Evolutionary conservation across 1,140 invertebrate genomes (phyloP), one percentile per base, ranked within the genome.

Genomic region (Littorina saxatilis): DNA sequence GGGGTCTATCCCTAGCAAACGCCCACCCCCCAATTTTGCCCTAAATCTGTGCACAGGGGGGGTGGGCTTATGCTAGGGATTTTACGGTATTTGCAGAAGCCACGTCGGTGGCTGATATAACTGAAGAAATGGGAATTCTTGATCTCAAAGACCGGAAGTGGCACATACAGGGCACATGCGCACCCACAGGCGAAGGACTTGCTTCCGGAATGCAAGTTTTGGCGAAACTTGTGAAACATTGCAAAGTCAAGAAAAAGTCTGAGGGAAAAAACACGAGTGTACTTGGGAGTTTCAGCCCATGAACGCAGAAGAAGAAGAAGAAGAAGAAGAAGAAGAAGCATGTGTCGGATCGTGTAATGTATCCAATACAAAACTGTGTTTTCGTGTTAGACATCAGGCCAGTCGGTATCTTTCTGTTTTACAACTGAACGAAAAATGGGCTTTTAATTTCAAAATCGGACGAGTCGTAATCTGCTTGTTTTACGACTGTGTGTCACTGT

Each of bases 111-210:
- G 55, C 63, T 29, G 47, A 37, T 35, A 32, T 76, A 5, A 37
- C 37, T 2, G 70, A 89, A 2, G 50, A 52, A 35, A 68, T 91
- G 47, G 35, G 85, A 23, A 61, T 91, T 50, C 76, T 81, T 27
- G 85, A 88, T 61, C 43, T 90, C 0, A 43, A 66, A 2, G 79
- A 82, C 58, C 70, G 84, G 55, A 86, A 89, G 79, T 91, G 91
- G 91, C 80, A 87, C 68, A 66, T 92, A 0, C 89, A 91, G 50
- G 86, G 83, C 9, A 80, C 88, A 40, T 88, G 86, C 79, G 91
- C 91, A 40, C 75, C 76, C 7, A 85, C 72, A 37, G 91, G 90
- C 20, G 90, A 90, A 3, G 91, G 91, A 15, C 52, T 92, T 15
- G 89, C 84, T 35, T 90, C 91, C 55, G 86, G 75, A 13, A 84